phyloP scores from a whole-genome alignment of 2,113 vertebrate species.

The Zootoca vivipara region DNA sequence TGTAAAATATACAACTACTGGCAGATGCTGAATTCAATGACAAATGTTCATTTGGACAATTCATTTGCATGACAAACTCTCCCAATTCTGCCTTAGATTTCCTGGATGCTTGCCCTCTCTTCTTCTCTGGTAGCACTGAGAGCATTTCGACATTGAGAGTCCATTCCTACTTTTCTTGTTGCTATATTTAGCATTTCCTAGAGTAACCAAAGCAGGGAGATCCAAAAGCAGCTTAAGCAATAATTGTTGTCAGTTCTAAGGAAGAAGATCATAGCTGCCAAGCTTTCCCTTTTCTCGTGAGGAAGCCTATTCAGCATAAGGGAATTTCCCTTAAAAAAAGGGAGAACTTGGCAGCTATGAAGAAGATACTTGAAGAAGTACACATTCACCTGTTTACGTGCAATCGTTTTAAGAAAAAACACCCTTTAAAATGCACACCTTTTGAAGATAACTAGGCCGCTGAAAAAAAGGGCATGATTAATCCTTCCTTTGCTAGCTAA shows the following conservation, averaged over 20 bases:
- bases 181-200: not conserved
- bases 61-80: not conserved
- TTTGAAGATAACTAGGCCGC: not conserved
- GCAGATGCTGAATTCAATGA: not conserved
- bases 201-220: no score
- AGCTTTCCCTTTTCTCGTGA: no score
- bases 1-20: constrained; percentile 6
- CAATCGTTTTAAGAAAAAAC: not conserved
- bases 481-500: not conserved
- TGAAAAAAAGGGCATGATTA: not conserved
- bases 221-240: not conserved
- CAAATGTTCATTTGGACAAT: not conserved
- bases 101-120: not conserved
- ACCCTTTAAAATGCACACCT: not conserved
- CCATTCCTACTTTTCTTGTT: not conserved
- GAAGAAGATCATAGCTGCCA: no score
- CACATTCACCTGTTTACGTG: not conserved
- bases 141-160: not conserved
- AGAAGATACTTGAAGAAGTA: not conserved
- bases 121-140: not conserved
- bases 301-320: no score
- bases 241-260: not conserved
- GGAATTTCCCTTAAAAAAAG: no score
- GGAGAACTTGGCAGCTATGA: no score
- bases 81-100: not conserved